phyloP scores from a whole-genome alignment of 2,797 vertebrate species.

The Erpetoichthys calabaricus region DNA sequence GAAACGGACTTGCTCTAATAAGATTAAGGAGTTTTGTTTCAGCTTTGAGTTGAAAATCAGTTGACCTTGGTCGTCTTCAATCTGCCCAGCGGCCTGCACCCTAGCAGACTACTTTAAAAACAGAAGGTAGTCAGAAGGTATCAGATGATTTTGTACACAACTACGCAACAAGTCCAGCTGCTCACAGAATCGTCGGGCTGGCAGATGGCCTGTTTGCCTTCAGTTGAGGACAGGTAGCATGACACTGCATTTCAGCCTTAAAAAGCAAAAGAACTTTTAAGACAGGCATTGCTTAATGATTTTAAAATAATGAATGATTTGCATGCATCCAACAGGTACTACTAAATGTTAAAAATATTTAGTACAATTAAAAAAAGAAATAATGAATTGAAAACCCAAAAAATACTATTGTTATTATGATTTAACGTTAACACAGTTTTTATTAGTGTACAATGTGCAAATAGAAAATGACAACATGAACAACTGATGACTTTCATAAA shows the following conservation, averaged over 20 bases:
- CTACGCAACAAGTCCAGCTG: constrained; percentile 24
- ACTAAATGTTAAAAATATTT: no score
- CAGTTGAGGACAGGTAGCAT: constrained; percentile 43
- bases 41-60: constrained; percentile 7
- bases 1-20: background rate
- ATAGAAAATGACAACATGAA: no score
- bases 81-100: constrained; percentile 16
- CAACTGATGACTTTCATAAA: no score
- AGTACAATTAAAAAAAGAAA: no score
- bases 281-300: no score
- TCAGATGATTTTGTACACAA: constrained; percentile 22
- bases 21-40: background rate
- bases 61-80: constrained; percentile 20
- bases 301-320: no score
- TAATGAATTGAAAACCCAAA: no score
- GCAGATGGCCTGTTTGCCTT: constrained; percentile 64
- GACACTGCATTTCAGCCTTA: constrained; percentile 9
- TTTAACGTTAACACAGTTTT: no score
- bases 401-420: no score
- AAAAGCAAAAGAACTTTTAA: constrained; percentile 14
- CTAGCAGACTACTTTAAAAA: background rate
- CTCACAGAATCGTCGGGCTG: constrained; percentile 12
- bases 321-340: no score
- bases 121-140: constrained; percentile 8
- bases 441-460: no score